Evolutionary conservation across 2,113 vertebrate genomes (phyloP).

Genomic region (Columba livia): DNA sequence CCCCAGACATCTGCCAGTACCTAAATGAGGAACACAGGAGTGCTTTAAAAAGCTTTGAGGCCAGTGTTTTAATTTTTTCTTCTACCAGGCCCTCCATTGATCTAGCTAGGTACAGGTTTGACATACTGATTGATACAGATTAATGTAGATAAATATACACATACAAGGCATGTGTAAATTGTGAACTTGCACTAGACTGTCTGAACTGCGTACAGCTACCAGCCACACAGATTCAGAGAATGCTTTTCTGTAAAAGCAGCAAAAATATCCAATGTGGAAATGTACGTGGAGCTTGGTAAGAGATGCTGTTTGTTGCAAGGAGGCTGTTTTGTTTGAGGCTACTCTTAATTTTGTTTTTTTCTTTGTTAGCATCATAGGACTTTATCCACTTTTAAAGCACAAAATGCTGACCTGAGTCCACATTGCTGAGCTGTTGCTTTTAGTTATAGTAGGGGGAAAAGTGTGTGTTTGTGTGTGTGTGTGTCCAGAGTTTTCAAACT

Average conservation of each 20-base stretch:
- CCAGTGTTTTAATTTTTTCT: not conserved
- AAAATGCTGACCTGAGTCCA: rapidly evolving
- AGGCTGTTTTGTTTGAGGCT: no score
- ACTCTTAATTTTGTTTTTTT: not conserved
- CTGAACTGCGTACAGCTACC: rapidly evolving
- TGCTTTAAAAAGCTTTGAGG: not conserved
- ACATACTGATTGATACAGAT: not conserved
- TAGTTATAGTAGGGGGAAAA: not conserved
- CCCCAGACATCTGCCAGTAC: not conserved
- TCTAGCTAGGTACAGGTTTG: not conserved
- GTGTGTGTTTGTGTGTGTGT: rapidly evolving
- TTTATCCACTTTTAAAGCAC: not conserved
- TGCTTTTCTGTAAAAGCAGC: not conserved
- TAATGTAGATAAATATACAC: rapidly evolving
- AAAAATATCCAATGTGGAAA: rapidly evolving
- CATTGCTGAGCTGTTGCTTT: not conserved
- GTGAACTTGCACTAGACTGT: no score
- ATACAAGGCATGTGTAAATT: rapidly evolving
- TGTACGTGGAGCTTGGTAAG: not conserved
- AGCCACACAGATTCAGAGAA: rapidly evolving
- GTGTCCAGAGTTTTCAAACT: not conserved
- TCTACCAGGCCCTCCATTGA: not conserved
- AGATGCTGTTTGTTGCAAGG: not conserved
- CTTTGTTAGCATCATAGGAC: not conserved
- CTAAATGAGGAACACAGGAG: not conserved